Base-by-base conservation (phyloP, 2,888 invertebrate genomes). In the Eupithecia insigniata region DNA sequence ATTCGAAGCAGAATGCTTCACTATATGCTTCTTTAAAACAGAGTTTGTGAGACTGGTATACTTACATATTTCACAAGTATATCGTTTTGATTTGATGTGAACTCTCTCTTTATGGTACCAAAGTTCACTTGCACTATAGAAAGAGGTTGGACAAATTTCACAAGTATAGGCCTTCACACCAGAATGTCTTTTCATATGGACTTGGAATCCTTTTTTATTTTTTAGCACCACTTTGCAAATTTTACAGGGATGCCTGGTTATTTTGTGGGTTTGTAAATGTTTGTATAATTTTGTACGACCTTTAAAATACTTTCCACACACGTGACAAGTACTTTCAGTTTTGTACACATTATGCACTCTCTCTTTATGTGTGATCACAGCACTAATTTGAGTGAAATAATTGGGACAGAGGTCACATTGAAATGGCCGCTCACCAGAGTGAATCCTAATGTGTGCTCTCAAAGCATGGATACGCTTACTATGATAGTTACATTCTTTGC, bases 141-240 rank as follows among this genome's bases (percentile, higher is more conserved):
- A 93, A 22, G 89, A 83, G 7, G 86, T 83, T 0, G 90, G 88
- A 77, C 93, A 93, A 18, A 81, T 81, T 69, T 92, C 92, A 81
- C 93, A 93, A 0, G 90, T 84, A 69, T 76, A 90, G 0, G 85
- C 80, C 72, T 89, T 92, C 0, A 87, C 78, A 0, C 89, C 90
- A 2, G 81, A 82, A 69, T 93, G 93, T 18, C 92, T 76, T 66
- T 81, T 78, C 86, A 92, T 87, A 64, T 93, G 93, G 1, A 76
- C 73, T 0, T 69, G 71, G 18, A 89, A 79, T 55, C 64, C 79
- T 1, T 71, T 71, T 14, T 82, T 84, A 28, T 78, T 82, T 66
- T 82, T 85, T 0, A 92, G 80, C 0, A 81, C 75, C 77, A 89
- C 89, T 16, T 83, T 81, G 69, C 90, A 90, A 2, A 89, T 70